Evolutionary conservation across 1,140 invertebrate species (phyloP), one percentile per base, ranked within the genome.

Genomic region (Lepidostoma basale): DNA sequence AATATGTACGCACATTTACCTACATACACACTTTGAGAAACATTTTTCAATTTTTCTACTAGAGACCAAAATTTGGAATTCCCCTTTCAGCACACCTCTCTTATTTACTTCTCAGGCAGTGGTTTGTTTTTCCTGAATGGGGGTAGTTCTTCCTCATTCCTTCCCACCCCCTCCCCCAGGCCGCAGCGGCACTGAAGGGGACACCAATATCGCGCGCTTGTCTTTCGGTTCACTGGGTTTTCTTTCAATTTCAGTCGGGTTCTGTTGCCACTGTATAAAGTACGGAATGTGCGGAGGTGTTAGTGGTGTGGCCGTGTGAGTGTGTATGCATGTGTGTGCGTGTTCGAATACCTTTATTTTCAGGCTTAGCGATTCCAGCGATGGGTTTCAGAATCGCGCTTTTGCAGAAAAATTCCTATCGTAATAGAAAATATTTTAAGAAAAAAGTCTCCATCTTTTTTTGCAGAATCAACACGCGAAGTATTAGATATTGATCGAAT

Each of bases 211-310:
- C 68, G 62, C 68, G 79, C 80, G 80, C 81, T 83, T 82, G 80
- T 82, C 81, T 83, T 82, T 81, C 81, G 79, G 81, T 82, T 83
- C 81, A 83, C 74, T 83, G 81, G 78, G 81, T 78, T 83, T 83
- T 82, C 81, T 83, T 83, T 82, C 82, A 83, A 82, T 83, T 82
- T 81, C 78, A 81, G 81, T 79, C 77, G 77, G 79, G 79, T 77
- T 74, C 72, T 74, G 67, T 75, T 58, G 30, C 45, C 67, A 33
- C 28, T 54, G 39, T 42, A 49, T 58, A 67, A 33, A 67, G 58
- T 56, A 33, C 10, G 14, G 16, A 56, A 20, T 66, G 30, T 63
- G 62, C 44, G 44, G 44, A 14, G 44, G 16, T n/a, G n/a, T n/a
- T n/a, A n/a, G n/a, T n/a, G n/a, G n/a, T 36, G 10, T 0, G 26